These are phyloP conservation scores for Lutraria lutraria DNA, from an alignment of 2,888 invertebrate species.

Conservation along the genomic window DNA sequence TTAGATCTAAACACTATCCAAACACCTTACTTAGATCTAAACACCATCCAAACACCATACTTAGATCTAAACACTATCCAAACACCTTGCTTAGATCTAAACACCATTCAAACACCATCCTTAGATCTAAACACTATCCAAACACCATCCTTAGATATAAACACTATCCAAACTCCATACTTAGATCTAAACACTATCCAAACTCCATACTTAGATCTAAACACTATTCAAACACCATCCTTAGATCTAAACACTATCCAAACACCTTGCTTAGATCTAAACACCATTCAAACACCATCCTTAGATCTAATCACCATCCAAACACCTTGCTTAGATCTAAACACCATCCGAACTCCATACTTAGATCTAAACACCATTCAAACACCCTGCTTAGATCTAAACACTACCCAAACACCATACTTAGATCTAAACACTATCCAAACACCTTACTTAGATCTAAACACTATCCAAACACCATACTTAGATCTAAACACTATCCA, in stretches of 20 bases:
- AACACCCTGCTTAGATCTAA: background rate
- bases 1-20: background rate
- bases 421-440: background rate
- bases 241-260: background rate
- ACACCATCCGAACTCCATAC: background rate
- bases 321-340: background rate
- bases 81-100: background rate
- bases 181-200: background rate
- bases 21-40: background rate
- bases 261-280: background rate
- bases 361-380: background rate
- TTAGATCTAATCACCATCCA: background rate
- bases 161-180: background rate
- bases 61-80: background rate
- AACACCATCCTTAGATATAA: background rate
- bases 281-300: background rate
- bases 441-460: background rate
- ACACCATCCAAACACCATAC: background rate
- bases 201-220: background rate
- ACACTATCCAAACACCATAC: background rate
- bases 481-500: background rate
- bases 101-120: background rate
- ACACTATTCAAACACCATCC: background rate
- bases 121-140: background rate
- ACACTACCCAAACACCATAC: background rate